Base-by-base conservation (phyloP, 2,113 vertebrate species). In the Chaenocephalus aceratus region DNA sequence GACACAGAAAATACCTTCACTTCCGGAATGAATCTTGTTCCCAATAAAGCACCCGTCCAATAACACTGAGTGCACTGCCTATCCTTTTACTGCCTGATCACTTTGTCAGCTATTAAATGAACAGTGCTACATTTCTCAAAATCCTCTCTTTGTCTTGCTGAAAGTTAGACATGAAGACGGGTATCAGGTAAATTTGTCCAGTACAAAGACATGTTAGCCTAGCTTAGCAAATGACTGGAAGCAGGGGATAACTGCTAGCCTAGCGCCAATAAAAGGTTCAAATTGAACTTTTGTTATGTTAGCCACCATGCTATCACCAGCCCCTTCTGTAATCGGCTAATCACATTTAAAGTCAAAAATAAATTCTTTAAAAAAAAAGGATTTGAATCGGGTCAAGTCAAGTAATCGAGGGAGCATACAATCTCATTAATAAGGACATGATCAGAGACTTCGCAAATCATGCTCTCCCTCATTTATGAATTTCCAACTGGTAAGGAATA, bases 61-160 rank as follows among this genome's bases (percentile, higher is more conserved):
- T 92, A 86, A 88, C 65, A 80, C 21, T 76, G 88, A 92, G 82
- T 87, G 88, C 63, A 36, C 58, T 69, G 66, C 65, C 58, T 58
- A 15, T n/a, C 54, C 53, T 49, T 5, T 26, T n/a, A 18, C 61
- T 46, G 21, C 51, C 58, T 46, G 48, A 57, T 59, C 41, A 49
- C 48, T 58, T 21, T 73, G 48, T 9, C 41, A 2, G 49, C 48
- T 64, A 26, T 79, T 83, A 74, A 76, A 85, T 73, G 51, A 59
- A 59, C 52, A 79, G 64, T 23, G 48, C 44, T 7, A 74, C 21
- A 73, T 80, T 75, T 75, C 23, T 58, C 52, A 30, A 1, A 61
- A 69, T 36, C 18, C 53, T 30, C 23, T 80, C 49, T 36, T 23
- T 4, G 23, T 72, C 52, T 57, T 49, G 23, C n/a, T 5, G 12